Base-by-base conservation (phyloP, 2,888 invertebrate species). In the Perdita meconis region DNA sequence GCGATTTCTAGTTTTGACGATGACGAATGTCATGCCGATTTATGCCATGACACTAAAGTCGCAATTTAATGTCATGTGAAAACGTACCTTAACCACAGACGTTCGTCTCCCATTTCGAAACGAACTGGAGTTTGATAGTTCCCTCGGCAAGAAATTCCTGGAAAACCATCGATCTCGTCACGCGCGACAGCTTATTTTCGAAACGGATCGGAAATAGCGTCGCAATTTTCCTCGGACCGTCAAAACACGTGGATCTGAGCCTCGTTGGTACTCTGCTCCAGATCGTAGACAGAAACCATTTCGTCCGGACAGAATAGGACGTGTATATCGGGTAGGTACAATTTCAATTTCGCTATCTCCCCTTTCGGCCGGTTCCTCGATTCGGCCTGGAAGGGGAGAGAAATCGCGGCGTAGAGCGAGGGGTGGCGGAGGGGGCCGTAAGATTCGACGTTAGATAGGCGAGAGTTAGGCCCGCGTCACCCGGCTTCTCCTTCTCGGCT, bases 281-380 rank as follows among this genome's bases (percentile, higher is more conserved):
- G 19, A 50, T 59, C 16, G 50, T 66, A 56, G 22, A 67, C 36
- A 67, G 76, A 78, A 80, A 70, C 57, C 74, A 67, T 80, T 75
- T 77, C 71, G 68, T 69, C n/a, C 55, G 73, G 53, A 76, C 68
- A 71, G 77, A 82, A 81, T 79, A 72, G 71, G 68, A 76, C 78
- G 78, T 56, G 69, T 69, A 64, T 82, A 82, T 82, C 84, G 82
- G 64, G 82, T 82, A 82, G 88, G 84, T 87, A 89, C 87, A 87
- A 89, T 89, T 89, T 89, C 88, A 88, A 90, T 90, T 90, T 87
- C 85, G 67, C 87, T 89, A 90, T 90, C 90, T 89, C 81, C 88
- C 88, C 82, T 55, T 70, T 13, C 59, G 61, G 51, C 74, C 78
- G 63, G 78, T 83, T 82, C 73, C 84, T 65, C 71, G 76, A 73